Base-by-base conservation (phyloP, 2,888 invertebrate species). In the Acleris holmiana region DNA sequence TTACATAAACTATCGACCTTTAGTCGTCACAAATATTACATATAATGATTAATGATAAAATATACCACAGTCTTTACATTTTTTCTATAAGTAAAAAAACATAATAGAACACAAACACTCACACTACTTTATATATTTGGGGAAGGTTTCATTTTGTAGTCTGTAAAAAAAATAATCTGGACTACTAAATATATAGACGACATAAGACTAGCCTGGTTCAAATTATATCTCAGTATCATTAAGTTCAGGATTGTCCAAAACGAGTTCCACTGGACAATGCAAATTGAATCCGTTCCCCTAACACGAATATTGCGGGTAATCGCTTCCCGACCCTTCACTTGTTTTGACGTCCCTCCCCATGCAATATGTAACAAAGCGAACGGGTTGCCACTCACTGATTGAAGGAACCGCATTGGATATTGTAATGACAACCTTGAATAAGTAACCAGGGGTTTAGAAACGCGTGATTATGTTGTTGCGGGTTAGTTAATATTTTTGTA, bases 281-380 rank as follows among this genome's bases (percentile, higher is more conserved):
- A 53, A 64, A 60, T 62, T 56, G 19, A 46, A 59, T 60, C 54
- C 54, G 56, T 46, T 47, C 60, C 65, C 65, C 65, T 54, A 48
- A 51, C 63, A 54, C 44, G 54, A 44, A 35, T 50, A 60, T 60
- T 50, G 60, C 18, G 48, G 41, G 59, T 60, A 65, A 65, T 65
- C 53, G 47, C 55, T 50, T 65, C 50, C 55, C 49, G 79, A 84
- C 85, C 88, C 88, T 76, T 80, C 79, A 72, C 73, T 70, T 76
- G 76, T 81, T 80, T 76, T 77, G 80, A 78, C 83, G 81, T 79
- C 82, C 83, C 80, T 80, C 76, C 75, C 75, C 73, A 86, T 89
- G 85, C 84, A 88, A 89, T 86, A 87, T 88, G 80, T 80, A 86
- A 87, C 89, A 89, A 89, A 88, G 78, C 76, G 72, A 75, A 84